Percentiles rank a stretch among this genome's conserved stretches.
Conservation (phyloP, 2,113 vertebrate species). For the Gulo gulo region DNA sequence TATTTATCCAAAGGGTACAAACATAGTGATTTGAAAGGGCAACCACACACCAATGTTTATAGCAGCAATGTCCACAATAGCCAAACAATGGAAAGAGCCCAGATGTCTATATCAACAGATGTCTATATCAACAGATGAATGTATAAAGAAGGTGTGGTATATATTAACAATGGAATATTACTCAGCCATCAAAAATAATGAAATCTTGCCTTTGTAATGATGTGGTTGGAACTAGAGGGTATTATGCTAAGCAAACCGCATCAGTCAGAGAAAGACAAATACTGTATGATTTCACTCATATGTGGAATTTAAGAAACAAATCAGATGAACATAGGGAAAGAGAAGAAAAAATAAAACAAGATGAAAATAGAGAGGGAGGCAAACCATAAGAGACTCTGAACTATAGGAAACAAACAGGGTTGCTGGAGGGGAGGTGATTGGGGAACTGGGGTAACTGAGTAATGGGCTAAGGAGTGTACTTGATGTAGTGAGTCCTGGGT, state of each 20-base stretch:
- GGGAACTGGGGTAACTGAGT: neutral
- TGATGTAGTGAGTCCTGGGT: neutral
- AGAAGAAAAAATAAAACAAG: neutral
- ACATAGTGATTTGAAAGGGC: neutral
- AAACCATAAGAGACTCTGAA: neutral
- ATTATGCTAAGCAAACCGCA: neutral
- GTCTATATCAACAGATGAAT: neutral
- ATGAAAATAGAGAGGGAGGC: neutral
- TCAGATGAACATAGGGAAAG: neutral
- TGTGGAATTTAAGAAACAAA: neutral
- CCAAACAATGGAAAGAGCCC: neutral
- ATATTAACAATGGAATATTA: neutral
- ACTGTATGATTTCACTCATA: neutral
- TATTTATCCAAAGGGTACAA: neutral
- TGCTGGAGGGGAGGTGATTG: neutral
- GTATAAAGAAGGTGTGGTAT: neutral
- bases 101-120: neutral
- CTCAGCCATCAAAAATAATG: neutral
- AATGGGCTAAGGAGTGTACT: no score
- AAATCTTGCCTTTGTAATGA: neutral
- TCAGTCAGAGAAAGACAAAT: neutral
- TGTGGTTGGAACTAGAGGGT: neutral
- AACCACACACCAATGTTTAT: neutral
- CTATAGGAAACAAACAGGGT: neutral
- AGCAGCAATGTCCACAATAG: neutral